phyloP scores from a whole-genome alignment of 2,113 vertebrate species.

The Caloenas nicobarica region DNA sequence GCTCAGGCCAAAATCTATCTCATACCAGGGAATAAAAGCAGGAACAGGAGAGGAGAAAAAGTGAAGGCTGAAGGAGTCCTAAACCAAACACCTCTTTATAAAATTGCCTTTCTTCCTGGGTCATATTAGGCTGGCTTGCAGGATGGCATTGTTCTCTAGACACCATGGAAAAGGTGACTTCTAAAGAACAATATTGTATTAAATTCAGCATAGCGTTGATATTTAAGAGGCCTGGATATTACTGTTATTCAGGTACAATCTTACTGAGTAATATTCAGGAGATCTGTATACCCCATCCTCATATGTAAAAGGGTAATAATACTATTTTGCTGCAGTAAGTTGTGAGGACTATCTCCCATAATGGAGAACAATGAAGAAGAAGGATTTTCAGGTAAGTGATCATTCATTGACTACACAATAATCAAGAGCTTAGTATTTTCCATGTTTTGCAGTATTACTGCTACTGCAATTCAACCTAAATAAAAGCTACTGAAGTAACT shows the following conservation, averaged over 20 bases:
- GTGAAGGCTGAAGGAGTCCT: background rate
- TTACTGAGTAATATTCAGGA: background rate
- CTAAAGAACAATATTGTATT: background rate
- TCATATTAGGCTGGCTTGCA: background rate
- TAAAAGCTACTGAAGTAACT: background rate
- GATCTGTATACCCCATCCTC: accelerated
- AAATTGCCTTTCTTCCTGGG: background rate
- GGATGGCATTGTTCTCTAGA: background rate
- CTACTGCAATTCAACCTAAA: background rate
- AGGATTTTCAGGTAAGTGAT: background rate
- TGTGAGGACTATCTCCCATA: background rate
- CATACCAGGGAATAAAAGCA: background rate
- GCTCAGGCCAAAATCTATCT: background rate
- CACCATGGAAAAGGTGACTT: background rate
- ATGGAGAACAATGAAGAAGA: background rate
- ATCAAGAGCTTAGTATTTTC: background rate
- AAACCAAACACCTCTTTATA: background rate
- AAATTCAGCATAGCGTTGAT: background rate
- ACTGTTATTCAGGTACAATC: background rate
- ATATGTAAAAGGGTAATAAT: background rate
- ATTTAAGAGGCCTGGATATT: background rate
- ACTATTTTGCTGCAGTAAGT: background rate
- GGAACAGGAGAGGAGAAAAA: background rate
- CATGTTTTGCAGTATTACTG: background rate
- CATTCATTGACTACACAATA: background rate